Base-by-base conservation (phyloP, 2,113 vertebrate species). In the Sula dactylatra region DNA sequence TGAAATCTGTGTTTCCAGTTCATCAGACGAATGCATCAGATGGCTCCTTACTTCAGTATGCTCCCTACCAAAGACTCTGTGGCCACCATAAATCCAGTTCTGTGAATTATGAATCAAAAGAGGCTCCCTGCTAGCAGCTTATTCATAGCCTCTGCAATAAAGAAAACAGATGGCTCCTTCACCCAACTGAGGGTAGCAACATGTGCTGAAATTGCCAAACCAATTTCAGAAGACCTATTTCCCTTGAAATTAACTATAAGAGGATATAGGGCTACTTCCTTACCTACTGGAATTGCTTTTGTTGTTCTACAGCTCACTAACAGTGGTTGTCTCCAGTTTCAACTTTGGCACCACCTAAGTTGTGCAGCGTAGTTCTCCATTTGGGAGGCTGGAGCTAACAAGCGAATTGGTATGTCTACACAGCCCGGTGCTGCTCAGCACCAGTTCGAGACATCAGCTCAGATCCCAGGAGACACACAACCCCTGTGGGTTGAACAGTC, bases 351-450 rank as follows among this genome's bases (percentile, higher is more conserved):
- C 42, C 11, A 17, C 26, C 50, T 52, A 1, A 38, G n/a, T n/a
- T n/a, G n/a, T n/a, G n/a, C 34, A 22, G 19, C 0, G 4, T 21
- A 52, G 31, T 5, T 74, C 18, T 11, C 21, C 34, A 2, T 19
- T n/a, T 7, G 19, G 8, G 34, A 56, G 47, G 16, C 40, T 38
- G 64, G n/a, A 56, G 45, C 45, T 70, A 19, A 31, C 2, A 9
- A 40, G 31, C 42, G 13, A 1, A 22, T 29, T 10, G 36, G 8
- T 18, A 1, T 5, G 22, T 31, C 16, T 47, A 1, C 18, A 32
- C 15, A 52, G 72, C 54, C 58, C 38, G 10, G 44, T 0, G 15
- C 52, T 9, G 31, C 67, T 26, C 74, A 16, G 90, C 71, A 36
- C 9, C 38, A 3, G 47, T 4, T 21, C 0, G 1, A 42, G 32